These are phyloP conservation scores for Rosalia funebris DNA, from an alignment of 2,888 invertebrate genomes.

Conservation along the genomic window DNA sequence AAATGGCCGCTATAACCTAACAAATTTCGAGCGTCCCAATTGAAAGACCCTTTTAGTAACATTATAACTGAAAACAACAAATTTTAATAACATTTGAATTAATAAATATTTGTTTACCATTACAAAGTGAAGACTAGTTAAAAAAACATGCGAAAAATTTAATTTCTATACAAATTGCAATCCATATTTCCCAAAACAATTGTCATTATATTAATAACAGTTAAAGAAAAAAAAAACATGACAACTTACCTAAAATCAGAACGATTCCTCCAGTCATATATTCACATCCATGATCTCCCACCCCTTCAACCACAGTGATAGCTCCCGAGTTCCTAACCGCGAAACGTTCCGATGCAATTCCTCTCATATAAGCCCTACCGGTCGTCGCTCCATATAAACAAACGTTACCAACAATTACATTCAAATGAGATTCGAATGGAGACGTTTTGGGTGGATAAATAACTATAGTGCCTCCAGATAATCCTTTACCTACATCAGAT, in stretches of 20 bases:
- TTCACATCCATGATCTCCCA: conserved; percentile 99
- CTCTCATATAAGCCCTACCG: conserved; percentile 87
- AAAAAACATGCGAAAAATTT: no score
- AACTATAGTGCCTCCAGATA: conserved; percentile 94
- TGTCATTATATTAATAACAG: no score
- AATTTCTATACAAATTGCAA: no score
- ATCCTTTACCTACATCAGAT: conserved; percentile 72
- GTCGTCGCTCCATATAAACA: conserved; percentile 97
- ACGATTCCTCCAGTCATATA: conserved; percentile 98
- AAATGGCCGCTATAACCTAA: no score
- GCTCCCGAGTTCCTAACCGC: conserved; percentile 98
- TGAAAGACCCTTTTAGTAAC: no score
- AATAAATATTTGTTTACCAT: no score
- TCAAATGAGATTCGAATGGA: conserved; percentile 89
- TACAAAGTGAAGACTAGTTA: no score
- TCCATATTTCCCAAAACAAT: no score
- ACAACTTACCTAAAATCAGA: conserved; percentile 77
- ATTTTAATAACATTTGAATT: no score
- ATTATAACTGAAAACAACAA: no score
- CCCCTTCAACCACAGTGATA: conserved; percentile 94
- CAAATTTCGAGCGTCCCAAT: no score
- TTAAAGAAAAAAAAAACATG: no score
- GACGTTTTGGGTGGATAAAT: conserved; percentile 91
- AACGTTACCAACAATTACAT: conserved; percentile 98
- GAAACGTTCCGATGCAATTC: conserved; percentile 97